Percentiles rank a stretch among this genome's conserved stretches.
Evolutionary conservation across 53 echinoderm and acorn worm species (phyloP).

Genomic region (Temnopleurus reevesii): DNA sequence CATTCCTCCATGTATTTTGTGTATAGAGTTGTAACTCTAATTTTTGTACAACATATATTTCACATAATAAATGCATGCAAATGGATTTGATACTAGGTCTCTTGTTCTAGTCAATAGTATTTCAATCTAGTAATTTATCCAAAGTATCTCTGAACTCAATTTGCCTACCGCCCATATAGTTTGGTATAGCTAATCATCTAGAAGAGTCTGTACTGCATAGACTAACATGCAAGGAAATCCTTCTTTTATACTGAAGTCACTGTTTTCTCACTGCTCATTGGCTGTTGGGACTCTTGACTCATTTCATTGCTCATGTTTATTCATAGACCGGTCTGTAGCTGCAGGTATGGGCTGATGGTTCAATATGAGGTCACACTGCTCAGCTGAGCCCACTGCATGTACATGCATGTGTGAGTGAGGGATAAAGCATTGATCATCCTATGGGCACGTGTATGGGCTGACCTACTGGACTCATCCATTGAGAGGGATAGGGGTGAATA

Average conservation of each 20-base stretch:
- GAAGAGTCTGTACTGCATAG: not conserved
- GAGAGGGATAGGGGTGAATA: not conserved
- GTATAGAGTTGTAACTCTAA: too few species aligned
- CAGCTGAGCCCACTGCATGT: not conserved
- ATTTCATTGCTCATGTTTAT: slow-evolving; percentile 17
- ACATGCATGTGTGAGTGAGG: not conserved
- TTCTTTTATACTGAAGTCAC: not conserved
- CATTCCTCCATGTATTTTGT: too few species aligned
- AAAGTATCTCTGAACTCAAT: too few species aligned
- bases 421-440: slow-evolving; percentile 15
- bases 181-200: too few species aligned
- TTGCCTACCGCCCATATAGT: too few species aligned
- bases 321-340: slow-evolving; percentile 1
- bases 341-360: slow-evolving; percentile 41
- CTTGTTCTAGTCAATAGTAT: too few species aligned
- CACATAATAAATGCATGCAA: too few species aligned
- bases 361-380: slow-evolving; percentile 9
- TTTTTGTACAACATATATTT: too few species aligned
- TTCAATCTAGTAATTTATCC: too few species aligned
- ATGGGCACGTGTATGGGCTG: slow-evolving; percentile 28
- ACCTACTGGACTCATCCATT: slow-evolving; percentile 4
- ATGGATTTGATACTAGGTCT: too few species aligned
- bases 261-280: not conserved
- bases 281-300: not conserved
- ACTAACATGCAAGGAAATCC: too few species aligned